Evolutionary conservation across 2,113 vertebrate species (phyloP).

Genomic region (Dromaius novaehollandiae): DNA sequence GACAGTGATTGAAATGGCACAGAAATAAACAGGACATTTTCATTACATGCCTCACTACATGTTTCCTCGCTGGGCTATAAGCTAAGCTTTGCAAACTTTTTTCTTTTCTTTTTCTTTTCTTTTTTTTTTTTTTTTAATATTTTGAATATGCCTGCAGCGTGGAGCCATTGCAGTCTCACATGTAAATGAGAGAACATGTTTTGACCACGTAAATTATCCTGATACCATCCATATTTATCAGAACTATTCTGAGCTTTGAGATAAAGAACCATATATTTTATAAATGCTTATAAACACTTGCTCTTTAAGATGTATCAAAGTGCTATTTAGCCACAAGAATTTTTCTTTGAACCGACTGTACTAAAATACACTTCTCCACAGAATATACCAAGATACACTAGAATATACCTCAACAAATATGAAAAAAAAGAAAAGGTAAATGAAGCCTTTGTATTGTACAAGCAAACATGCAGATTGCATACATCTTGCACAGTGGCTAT

Average conservation of each 20-base stretch:
- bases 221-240: slow-evolving; percentile 52
- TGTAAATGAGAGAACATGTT: slow-evolving; percentile 20
- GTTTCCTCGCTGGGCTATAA: neutral
- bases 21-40: slow-evolving; percentile 12
- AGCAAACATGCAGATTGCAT: neutral
- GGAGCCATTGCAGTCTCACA: neutral
- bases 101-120: neutral
- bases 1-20: neutral
- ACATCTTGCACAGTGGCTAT: neutral
- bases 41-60: neutral
- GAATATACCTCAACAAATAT: neutral
- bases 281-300: slow-evolving; percentile 13
- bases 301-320: slow-evolving; percentile 23
- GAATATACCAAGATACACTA: neutral
- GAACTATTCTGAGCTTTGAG: neutral
- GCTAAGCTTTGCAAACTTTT: slow-evolving; percentile 15
- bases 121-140: neutral
- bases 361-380: neutral
- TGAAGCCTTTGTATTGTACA: neutral
- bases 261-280: slow-evolving; percentile 2
- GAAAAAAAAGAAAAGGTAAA: neutral
- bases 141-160: neutral
- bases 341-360: neutral
- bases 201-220: slow-evolving; percentile 45
- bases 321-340: neutral